Evolutionary conservation across 2,888 invertebrate genomes (phyloP), one percentile per base, ranked within the genome.

Genomic region (Erebia ligea): DNA sequence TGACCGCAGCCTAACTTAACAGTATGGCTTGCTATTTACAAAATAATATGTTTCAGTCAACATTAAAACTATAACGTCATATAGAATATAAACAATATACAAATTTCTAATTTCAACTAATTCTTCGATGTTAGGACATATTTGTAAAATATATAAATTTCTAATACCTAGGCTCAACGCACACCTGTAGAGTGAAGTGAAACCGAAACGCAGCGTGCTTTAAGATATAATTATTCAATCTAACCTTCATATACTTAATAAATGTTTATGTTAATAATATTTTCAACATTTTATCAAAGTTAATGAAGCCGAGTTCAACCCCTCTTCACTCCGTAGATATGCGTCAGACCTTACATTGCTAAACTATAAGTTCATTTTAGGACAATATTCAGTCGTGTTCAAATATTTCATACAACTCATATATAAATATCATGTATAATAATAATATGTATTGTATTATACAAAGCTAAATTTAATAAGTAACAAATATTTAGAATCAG

Each of bases 371-470:
- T 17, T 48, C 6, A 21, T 48, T 62, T 62, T 21, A 19, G 8
- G 15, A 62, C 21, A 62, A 62, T 62, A 62, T 62, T 62, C 45
- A 48, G 48, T 62, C 21, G 8, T 13, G 21, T 62, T 15, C 19
- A 42, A 42, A 42, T 48, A 21, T 45, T 21, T 25, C 57, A 25
- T 25, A 57, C 25, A 57, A 52, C 2, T 52, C n/a, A 17, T 17
- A 17, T 52, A 52, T 4, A 3, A 15, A 52, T 8, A 50, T 50
- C 8, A 50, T 50, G 15, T 11, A n/a, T n/a, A 54, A 19, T 10
- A 56, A n/a, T n/a, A 54, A 19, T 10, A 56, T 2, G 2, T 19
- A 56, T 21, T 56, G 58, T 34, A 11, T 34, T 15, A n/a, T 5
- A n/a, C 40, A 40, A 40, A 58, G 10, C 9, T 58, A 10, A 56